Evolutionary conservation across 2,888 invertebrate species (phyloP).

Genomic region (Nemurella pictetii): DNA sequence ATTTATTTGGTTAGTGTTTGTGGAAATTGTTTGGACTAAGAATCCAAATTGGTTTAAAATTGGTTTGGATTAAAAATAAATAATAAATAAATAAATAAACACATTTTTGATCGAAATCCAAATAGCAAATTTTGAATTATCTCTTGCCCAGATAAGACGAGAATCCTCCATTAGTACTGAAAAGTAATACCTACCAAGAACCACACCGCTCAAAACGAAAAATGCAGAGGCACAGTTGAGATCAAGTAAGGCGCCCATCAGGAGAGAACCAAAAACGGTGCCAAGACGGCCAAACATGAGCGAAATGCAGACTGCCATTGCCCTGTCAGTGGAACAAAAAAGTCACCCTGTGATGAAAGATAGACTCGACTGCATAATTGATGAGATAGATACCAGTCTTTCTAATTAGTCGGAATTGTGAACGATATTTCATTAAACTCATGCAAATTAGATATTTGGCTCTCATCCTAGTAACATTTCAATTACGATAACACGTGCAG

Average conservation of each 20-base stretch:
- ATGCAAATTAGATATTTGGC: no score
- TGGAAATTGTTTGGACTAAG: no score
- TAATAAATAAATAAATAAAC: no score
- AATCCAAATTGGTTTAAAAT: no score
- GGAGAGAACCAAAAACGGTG: conserved; percentile 55
- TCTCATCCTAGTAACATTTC: not conserved
- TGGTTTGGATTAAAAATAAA: no score
- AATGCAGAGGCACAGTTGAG: conserved; percentile 55
- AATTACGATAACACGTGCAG: no score
- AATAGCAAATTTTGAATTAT: no score
- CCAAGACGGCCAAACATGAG: conserved; percentile 58
- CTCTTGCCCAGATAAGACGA: no score
- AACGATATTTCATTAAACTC: not conserved
- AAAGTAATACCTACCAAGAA: conserved; percentile 30
- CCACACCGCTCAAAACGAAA: conserved; percentile 23
- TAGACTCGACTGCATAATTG: not conserved
- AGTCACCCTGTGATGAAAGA: not conserved
- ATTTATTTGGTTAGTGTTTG: no score
- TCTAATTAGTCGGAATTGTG: not conserved
- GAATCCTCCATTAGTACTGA: no score
- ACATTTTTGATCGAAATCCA: no score
- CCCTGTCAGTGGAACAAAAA: conserved; percentile 47
- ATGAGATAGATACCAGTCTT: not conserved
- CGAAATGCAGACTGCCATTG: conserved; percentile 58
- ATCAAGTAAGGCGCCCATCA: conserved; percentile 54